Conservation (phyloP, 2,888 invertebrate species). For the Meteorus colon region DNA sequence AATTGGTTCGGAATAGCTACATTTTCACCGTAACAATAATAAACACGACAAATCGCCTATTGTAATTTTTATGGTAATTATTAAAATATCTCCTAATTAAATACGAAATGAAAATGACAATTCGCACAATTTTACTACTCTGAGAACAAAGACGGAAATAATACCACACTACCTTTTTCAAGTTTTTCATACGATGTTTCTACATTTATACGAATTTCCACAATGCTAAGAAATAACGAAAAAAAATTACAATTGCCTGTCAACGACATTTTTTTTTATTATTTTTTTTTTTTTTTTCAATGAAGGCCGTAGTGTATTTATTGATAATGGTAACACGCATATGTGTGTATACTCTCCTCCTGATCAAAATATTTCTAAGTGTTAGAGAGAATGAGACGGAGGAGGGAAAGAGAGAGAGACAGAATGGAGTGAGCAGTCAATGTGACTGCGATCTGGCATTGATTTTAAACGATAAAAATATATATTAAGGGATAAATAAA, state of each 20-base stretch:
- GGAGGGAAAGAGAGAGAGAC: slow-evolving; percentile 43
- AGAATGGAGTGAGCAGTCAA: slow-evolving; percentile 55
- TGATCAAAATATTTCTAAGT: slow-evolving; percentile 66
- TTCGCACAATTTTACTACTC: slow-evolving; percentile 62
- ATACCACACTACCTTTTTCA: slow-evolving; percentile 65
- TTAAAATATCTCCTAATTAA: slow-evolving; percentile 68
- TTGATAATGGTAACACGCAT: slow-evolving; percentile 43
- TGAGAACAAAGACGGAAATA: slow-evolving; percentile 48
- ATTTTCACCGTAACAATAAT: slow-evolving; percentile 59
- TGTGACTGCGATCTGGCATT: slow-evolving; percentile 65
- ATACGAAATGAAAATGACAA: slow-evolving; percentile 26
- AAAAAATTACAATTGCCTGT: slow-evolving; percentile 59
- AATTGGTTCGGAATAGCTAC: slow-evolving; percentile 64
- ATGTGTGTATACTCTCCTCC: slow-evolving; percentile 24
- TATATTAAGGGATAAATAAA: slow-evolving; percentile 60
- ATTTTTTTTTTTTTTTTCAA: slow-evolving; percentile 58
- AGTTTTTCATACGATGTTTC: slow-evolving; percentile 71
- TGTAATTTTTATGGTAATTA: slow-evolving; percentile 69
- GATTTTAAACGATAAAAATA: slow-evolving; percentile 68
- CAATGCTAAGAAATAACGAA: slow-evolving; percentile 56
- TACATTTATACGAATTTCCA: slow-evolving; percentile 72
- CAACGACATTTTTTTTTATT: slow-evolving; percentile 48
- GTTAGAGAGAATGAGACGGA: slow-evolving; percentile 54
- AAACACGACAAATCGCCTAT: slow-evolving; percentile 50
- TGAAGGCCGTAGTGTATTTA: slow-evolving; percentile 68